Evolutionary conservation across 2,113 vertebrate genomes (phyloP), one percentile per base, ranked within the genome.

Genomic region (Boleophthalmus pectinirostris): DNA sequence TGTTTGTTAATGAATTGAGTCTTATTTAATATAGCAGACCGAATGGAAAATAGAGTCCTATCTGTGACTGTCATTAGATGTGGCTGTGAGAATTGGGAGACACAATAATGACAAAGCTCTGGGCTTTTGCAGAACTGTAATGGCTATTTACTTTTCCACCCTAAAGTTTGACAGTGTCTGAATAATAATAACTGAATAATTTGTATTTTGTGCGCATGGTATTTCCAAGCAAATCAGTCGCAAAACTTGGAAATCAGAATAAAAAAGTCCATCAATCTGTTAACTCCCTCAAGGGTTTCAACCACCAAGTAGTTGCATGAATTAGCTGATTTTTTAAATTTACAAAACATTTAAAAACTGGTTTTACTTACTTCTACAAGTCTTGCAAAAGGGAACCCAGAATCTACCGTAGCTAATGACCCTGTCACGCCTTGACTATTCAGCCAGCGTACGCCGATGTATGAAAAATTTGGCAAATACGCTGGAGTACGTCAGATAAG

Each of bases 91-190:
- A 65, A 72, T 72, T 68, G 21, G 70, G 67, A 57, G 61, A 73
- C 77, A 75, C 66, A 69, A 71, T 75, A 84, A 75, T 80, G 65
- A 23, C 69, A 79, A 75, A 82, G 76, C 77, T 61, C 60, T 66
- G 45, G 77, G 68, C 74, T 70, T 82, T 76, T 74, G 78, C 78
- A 45, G 47, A 63, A 72, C 82, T 77, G 63, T 71, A 87, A 86
- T 82, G 82, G 80, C 79, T 66, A 79, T 84, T 79, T 81, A 79
- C 71, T 7, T 69, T 90, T 90, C 89, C 9, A 35, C 10, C 14
- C 24, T 14, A 13, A 63, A 35, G 25, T 61, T 33, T 33, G 14
- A 7, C 51, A 53, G 1, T 53, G 51, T 29, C 29, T 29, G 29
- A 29, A 29, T 29, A 29, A 29, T 29, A 29, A 29, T 29, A 29